These are phyloP conservation scores for Miopithecus talapoin DNA, from an alignment of 2,797 vertebrate species.

Conservation along the genomic window DNA sequence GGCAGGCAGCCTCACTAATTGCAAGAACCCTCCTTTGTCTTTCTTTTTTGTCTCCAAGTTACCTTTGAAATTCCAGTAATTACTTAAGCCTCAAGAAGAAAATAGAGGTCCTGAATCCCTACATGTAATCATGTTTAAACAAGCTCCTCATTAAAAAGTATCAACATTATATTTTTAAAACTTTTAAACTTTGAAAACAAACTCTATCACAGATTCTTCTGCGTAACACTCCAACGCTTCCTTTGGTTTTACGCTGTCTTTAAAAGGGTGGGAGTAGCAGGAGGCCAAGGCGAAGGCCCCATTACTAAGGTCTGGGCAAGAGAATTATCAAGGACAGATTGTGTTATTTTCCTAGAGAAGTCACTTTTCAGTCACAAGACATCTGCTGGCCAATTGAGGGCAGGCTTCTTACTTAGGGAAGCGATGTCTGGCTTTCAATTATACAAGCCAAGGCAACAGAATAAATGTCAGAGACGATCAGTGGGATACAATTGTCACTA, in stretches of 20 bases:
- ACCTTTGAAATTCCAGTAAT: background rate
- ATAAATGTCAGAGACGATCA: slow-evolving; percentile 44
- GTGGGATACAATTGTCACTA: slow-evolving; percentile 50
- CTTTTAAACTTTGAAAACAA: background rate
- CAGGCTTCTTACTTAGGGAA: slow-evolving; percentile 30
- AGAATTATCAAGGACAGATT: background rate
- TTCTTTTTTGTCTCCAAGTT: background rate
- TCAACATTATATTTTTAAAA: background rate
- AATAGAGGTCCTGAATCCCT: background rate
- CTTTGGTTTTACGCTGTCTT: background rate
- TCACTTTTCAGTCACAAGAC: slow-evolving; percentile 32
- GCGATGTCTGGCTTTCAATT: slow-evolving; percentile 53
- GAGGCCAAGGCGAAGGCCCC: background rate
- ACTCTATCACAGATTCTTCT: background rate
- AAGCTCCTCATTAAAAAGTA: background rate
- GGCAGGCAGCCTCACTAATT: background rate
- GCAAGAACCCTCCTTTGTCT: background rate
- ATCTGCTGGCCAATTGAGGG: background rate
- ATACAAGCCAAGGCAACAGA: slow-evolving; percentile 34
- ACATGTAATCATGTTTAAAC: background rate
- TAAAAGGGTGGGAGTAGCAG: background rate
- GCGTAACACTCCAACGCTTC: background rate
- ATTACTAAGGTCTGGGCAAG: background rate
- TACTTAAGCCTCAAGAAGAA: background rate
- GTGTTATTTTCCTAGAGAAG: background rate